Base-by-base conservation (phyloP, 2,888 invertebrate genomes). In the Adineta ricciae region DNA sequence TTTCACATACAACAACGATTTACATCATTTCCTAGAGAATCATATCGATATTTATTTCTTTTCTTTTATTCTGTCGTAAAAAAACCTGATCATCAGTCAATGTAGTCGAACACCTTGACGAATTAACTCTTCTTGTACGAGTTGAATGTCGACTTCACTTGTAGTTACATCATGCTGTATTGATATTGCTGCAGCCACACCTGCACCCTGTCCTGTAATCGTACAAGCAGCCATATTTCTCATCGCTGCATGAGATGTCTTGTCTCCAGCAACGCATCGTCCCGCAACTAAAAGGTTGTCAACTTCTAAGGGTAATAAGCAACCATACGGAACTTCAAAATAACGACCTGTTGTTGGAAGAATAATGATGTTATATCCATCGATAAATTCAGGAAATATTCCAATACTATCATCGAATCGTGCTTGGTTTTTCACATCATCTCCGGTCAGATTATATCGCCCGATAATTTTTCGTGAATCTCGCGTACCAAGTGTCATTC, bases 391-490 rank as follows among this genome's bases (percentile, higher is more conserved):
- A 19, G 64, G 64, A 32, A 64, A 64, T 36, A 64, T 64, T 0
- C 64, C 64, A 64, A 64, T 4, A 64, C 64, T 64, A 64, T 64
- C 64, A 14, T 32, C 11, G 19, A 64, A 64, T 64, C 9, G 14
- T 64, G 64, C 64, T 64, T 64, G 64, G 32, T 64, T 64, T 64
- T 64, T 64, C 3, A 64, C 64, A 64, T 64, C 64, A 32, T 64
- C 19, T 64, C 19, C 64, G 1, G 64, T 64, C 32, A 64, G 32
- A 36, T 64, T 64, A 64, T 64, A 27, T 5, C 32, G 32, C 16
- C 32, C 64, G 32, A 64, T 64, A 64, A 64, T 64, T 64, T 64
- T 64, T 64, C 64, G 32, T 64, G 64, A 64, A 64, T 64, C 64
- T 27, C 64, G 64, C 7, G 32, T 32, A 4, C 64, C 64, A 27